Conservation (phyloP, 2,797 vertebrate genomes). For the Microchirus variegatus region DNA sequence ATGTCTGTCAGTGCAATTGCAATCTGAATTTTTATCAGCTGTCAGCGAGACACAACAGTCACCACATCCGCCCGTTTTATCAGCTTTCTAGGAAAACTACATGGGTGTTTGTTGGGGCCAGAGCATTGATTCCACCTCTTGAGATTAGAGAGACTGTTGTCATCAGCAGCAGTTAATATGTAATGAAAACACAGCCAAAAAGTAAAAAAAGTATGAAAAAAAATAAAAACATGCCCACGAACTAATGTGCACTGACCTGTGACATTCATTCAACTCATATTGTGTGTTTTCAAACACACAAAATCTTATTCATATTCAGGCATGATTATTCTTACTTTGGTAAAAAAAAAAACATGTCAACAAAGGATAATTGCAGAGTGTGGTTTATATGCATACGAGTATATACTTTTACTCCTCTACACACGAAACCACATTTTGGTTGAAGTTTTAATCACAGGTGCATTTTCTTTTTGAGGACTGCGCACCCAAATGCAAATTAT, state of each 20-base stretch:
- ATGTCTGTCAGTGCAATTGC: neutral
- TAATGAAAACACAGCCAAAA: neutral
- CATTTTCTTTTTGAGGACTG: too few species aligned
- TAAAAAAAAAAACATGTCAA: too few species aligned
- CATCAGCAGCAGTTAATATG: conserved; percentile 30
- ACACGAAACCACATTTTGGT: too few species aligned
- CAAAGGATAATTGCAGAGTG: too few species aligned
- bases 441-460: too few species aligned
- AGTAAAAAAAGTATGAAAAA: neutral
- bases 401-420: too few species aligned
- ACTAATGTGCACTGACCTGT: neutral
- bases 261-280: neutral
- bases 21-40: neutral
- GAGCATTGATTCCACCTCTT: neutral
- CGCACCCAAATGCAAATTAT: too few species aligned
- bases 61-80: neutral
- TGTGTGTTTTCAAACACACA: neutral
- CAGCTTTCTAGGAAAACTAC: neutral
- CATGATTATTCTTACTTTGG: too few species aligned
- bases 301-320: too few species aligned
- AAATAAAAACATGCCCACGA: neutral
- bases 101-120: neutral
- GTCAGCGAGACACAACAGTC: neutral
- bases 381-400: too few species aligned
- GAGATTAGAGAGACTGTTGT: conserved; percentile 3